Evolutionary conservation across 1,140 invertebrate species (phyloP), one percentile per base, ranked within the genome.

Genomic region (Diorhabda sublineata): DNA sequence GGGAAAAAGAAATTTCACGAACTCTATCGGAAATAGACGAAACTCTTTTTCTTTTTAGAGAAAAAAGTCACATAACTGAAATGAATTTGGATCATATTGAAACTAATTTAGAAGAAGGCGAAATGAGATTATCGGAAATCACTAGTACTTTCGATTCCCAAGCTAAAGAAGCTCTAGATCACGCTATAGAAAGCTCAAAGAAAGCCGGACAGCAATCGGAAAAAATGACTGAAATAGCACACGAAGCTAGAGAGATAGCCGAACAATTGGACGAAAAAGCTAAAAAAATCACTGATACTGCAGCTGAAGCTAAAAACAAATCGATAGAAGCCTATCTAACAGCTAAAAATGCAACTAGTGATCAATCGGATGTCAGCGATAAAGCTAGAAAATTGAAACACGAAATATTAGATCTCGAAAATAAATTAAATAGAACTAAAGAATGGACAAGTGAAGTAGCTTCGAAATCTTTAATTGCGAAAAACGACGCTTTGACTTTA

Each of bases 201-300:
- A 88, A 93, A 80, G 94, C 95, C 80, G 96, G 95, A 6, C 91
- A 95, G 72, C 93, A 97, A 77, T 96, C 93, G 26, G 86, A 92
- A 42, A 89, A 93, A 75, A 97, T 98, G 92, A 95, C 95, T 2
- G 85, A 89, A 26, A 93, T 97, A 58, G 94, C 96, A 0, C 87
- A 93, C 66, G 90, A 96, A 79, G 94, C 96, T 3, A 85, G 95
- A 41, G 80, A 87, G 8, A 75, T 92, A 2, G 93, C 94, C 2
- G 91, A 96, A 71, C 84, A 88, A 82, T 87, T 90, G 69, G 89
- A 88, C 76, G 87, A 90, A 4, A 89, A 95, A 75, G 94, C 94
- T 0, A 87, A 89, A 52, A 88, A 89, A 70, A 93, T 97, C 69
- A 86, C 89, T 71, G 84, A 86, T 45, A 85, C 91, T 59, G 93